Evolutionary conservation across 2,797 vertebrate species (phyloP).

Genomic region (Cottoperca gobio): DNA sequence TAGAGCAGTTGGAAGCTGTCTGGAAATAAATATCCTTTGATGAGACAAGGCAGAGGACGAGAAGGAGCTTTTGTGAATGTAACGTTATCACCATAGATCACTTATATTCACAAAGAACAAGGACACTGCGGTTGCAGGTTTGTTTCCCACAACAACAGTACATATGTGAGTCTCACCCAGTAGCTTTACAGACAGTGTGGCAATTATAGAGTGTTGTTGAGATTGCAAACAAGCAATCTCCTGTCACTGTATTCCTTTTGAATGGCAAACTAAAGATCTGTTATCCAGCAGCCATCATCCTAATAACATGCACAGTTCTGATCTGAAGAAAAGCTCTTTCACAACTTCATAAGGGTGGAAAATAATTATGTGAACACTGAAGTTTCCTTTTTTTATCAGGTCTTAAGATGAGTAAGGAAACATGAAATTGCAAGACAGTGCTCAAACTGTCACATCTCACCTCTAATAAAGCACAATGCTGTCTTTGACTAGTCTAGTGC

Average conservation of each 20-base stretch:
- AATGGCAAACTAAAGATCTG: slow-evolving; percentile 46
- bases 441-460: slow-evolving; percentile 66
- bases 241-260: slow-evolving; percentile 28
- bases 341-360: slow-evolving; percentile 15
- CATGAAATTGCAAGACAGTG: slow-evolving; percentile 31
- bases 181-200: slow-evolving; percentile 50
- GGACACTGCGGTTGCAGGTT: neutral
- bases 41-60: slow-evolving; percentile 7
- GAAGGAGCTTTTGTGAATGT: slow-evolving; percentile 4
- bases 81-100: too few species aligned
- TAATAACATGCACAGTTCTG: slow-evolving; percentile 51
- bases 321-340: slow-evolving; percentile 47
- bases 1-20: slow-evolving; percentile 18
- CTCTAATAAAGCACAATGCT: slow-evolving; percentile 64
- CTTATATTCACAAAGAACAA: slow-evolving; percentile 17
- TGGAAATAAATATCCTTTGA: slow-evolving; percentile 55
- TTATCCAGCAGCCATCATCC: slow-evolving; percentile 32
- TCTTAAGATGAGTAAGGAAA: slow-evolving; percentile 50
- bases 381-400: slow-evolving; percentile 47
- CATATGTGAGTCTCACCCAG: slow-evolving; percentile 28
- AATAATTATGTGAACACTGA: slow-evolving; percentile 46
- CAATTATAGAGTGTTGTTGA: slow-evolving; percentile 58
- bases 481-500: slow-evolving; percentile 60
- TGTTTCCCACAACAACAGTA: neutral
- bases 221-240: slow-evolving; percentile 48